phyloP scores from a whole-genome alignment of 1,140 invertebrate species.

The Chrysopa pallens region DNA sequence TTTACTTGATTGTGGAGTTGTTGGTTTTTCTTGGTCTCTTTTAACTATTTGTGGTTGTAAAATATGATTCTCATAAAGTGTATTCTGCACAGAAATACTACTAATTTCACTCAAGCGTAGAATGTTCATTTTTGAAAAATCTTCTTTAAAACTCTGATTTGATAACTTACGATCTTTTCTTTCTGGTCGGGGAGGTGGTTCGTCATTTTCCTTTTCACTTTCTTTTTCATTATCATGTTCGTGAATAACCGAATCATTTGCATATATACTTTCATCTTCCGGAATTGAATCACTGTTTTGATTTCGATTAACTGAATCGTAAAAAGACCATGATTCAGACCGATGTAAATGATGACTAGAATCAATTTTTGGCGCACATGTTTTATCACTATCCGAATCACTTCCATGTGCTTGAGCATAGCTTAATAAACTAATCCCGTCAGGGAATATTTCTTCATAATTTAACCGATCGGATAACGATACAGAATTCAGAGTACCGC shows the following conservation, averaged over 20 bases:
- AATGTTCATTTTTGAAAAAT: background rate
- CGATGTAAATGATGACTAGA: constrained; percentile 17
- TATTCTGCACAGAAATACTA: constrained; percentile 5
- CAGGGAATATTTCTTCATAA: constrained; percentile 25
- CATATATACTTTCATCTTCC: constrained; percentile 16
- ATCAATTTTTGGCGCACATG: constrained; percentile 8
- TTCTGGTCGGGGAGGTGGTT: constrained; percentile 12
- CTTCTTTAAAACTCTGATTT: constrained; percentile 4
- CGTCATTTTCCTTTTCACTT: constrained; percentile 8
- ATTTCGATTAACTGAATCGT: constrained; percentile 20
- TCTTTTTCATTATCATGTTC: constrained; percentile 15
- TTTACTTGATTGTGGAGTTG: background rate
- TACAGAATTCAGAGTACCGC: constrained; percentile 29
- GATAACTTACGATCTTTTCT: constrained; percentile 7
- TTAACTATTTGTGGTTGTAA: background rate
- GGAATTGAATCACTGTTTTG: constrained; percentile 4
- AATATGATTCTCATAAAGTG: constrained; percentile 13
- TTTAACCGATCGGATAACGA: constrained; percentile 16
- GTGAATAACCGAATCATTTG: constrained; percentile 7
- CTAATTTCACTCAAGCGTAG: background rate
- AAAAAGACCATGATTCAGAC: constrained; percentile 36
- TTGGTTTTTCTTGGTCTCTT: constrained; percentile 1
- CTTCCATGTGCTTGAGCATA: constrained; percentile 15
- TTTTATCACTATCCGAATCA: constrained; percentile 24
- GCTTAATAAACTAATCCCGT: constrained; percentile 14